phyloP scores from a whole-genome alignment of 2,113 vertebrate species.

The Telmatochromis brachygnathus region DNA sequence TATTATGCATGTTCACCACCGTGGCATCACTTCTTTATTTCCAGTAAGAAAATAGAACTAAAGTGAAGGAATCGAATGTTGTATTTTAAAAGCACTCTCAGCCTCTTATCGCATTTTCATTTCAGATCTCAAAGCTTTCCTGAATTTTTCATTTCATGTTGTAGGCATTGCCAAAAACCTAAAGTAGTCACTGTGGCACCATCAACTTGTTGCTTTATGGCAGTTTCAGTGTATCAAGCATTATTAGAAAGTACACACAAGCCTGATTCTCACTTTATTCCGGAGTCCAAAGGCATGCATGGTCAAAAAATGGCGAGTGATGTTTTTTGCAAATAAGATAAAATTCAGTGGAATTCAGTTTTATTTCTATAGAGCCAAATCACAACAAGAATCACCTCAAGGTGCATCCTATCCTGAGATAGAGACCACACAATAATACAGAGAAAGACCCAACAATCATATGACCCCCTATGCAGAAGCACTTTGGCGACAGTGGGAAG shows the following conservation, averaged over 20 bases:
- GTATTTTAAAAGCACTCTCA: too few species aligned
- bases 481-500: too few species aligned
- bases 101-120: neutral
- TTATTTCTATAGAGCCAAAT: neutral
- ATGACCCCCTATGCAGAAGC: too few species aligned
- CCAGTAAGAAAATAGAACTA: neutral
- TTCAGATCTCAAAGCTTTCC: neutral
- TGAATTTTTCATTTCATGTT: neutral
- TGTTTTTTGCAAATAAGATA: neutral
- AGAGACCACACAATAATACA: too few species aligned
- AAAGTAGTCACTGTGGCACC: neutral
- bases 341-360: neutral
- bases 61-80: too few species aligned
- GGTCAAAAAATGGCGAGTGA: neutral
- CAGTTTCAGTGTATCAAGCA: neutral
- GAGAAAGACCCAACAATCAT: too few species aligned
- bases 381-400: too few species aligned
- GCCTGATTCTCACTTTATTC: neutral
- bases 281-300: neutral
- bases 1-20: neutral
- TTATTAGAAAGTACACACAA: neutral
- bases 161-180: neutral
- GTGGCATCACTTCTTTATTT: neutral
- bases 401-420: too few species aligned
- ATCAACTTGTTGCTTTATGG: neutral